phyloP scores from a whole-genome alignment of 2,888 invertebrate species.

The Fragum whitleyi region DNA sequence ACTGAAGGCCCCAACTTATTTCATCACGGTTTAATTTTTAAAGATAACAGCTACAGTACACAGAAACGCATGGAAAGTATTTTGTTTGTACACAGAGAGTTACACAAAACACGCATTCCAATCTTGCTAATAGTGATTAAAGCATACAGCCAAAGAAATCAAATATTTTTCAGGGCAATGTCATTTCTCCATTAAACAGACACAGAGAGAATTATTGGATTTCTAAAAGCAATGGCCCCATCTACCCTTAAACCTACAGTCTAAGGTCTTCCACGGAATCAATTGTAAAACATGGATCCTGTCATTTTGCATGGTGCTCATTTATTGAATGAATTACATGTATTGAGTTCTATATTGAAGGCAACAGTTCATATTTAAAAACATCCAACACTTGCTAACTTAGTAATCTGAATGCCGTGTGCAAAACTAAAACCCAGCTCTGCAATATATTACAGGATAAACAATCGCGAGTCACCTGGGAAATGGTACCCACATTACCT shows the following conservation, averaged over 20 bases:
- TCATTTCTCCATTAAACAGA: constrained; percentile 25
- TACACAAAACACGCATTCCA: constrained; percentile 27
- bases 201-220: constrained; percentile 23
- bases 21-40: not conserved
- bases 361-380: too few species aligned
- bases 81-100: not conserved
- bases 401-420: too few species aligned
- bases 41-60: constrained; percentile 1
- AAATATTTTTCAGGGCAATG: constrained; percentile 19
- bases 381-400: too few species aligned
- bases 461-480: too few species aligned
- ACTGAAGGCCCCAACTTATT: not conserved
- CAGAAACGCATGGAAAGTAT: not conserved
- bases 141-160: constrained; percentile 3
- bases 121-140: constrained; percentile 25
- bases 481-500: too few species aligned
- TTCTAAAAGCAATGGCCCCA: constrained; percentile 8
- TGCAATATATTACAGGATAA: too few species aligned
- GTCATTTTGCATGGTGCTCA: too few species aligned
- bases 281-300: too few species aligned
- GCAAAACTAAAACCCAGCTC: too few species aligned
- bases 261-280: too few species aligned
- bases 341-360: too few species aligned
- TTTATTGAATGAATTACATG: too few species aligned
- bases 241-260: not conserved